phyloP scores from a whole-genome alignment of 2,113 vertebrate species.

The Gallinago undulata region DNA sequence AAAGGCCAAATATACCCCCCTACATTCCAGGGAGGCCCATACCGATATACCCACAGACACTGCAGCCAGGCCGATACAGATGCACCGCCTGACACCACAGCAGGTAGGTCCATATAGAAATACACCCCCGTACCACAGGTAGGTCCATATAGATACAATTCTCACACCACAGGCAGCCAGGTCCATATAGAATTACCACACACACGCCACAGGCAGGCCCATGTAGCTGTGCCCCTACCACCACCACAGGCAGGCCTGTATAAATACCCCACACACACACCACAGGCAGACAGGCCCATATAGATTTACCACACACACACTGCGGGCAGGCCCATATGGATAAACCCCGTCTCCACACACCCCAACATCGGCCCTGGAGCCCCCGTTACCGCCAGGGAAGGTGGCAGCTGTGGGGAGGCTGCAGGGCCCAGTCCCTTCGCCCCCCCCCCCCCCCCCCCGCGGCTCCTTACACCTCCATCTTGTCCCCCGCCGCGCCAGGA shows the following conservation, averaged over 20 bases:
- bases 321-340: not conserved
- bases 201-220: not conserved
- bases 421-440: not conserved
- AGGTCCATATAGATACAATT: fast-evolving
- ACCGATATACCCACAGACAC: fast-evolving
- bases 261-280: fast-evolving
- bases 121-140: too few relatives aligned
- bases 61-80: not conserved
- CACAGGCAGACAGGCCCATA: not conserved
- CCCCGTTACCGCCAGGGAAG: not conserved
- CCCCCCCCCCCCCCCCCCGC: not conserved
- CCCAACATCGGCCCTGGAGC: not conserved
- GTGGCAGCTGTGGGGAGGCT: fast-evolving
- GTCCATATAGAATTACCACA: too few relatives aligned
- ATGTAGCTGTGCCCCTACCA: too few relatives aligned
- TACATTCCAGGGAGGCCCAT: fast-evolving
- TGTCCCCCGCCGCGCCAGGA: not conserved
- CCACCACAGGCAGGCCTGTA: too few relatives aligned
- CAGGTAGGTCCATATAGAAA: fast-evolving
- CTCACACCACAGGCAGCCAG: too few relatives aligned
- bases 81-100: too few relatives aligned
- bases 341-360: too few relatives aligned
- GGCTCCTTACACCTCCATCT: slow-evolving; percentile 71
- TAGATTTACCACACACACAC: not conserved
- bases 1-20: not conserved